phyloP scores from a whole-genome alignment of 64 coral and sea anemone species.

The Pachyseris speciosa region DNA sequence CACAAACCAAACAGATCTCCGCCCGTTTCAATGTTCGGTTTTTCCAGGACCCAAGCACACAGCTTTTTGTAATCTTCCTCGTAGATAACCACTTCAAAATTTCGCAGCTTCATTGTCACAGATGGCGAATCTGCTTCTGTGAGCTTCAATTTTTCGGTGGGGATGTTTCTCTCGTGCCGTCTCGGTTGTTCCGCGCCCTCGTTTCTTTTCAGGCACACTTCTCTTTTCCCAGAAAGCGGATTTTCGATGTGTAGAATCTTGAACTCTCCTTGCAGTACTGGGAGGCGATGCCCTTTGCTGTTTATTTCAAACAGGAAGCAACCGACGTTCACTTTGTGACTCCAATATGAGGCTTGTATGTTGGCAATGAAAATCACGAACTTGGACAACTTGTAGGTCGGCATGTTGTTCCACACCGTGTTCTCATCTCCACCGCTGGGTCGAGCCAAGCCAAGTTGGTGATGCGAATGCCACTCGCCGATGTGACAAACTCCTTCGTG shows the following conservation, averaged over 20 bases:
- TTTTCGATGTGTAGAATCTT: neutral
- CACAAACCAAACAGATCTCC: conserved; percentile 70
- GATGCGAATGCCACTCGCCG: conserved; percentile 71
- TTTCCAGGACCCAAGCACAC: conserved; percentile 12
- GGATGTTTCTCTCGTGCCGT: neutral
- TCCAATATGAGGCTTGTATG: neutral
- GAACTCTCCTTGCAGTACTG: neutral
- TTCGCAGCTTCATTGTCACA: neutral
- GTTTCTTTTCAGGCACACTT: neutral
- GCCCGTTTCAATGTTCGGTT: conserved; percentile 49
- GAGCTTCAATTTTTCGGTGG: neutral
- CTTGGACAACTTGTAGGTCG: conserved; percentile 42
- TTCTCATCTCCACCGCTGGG: conserved; percentile 78
- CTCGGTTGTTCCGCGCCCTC: neutral
- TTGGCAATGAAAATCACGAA: conserved; percentile 75
- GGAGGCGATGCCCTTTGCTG: neutral
- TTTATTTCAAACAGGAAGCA: conserved; percentile 61
- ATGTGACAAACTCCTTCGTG: conserved; percentile 55
- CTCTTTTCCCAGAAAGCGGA: neutral
- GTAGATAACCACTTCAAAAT: conserved; percentile 24
- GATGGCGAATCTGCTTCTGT: neutral
- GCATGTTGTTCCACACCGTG: conserved; percentile 77
- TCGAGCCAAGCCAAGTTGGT: conserved; percentile 57
- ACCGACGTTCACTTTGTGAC: conserved; percentile 15
- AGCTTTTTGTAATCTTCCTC: conserved; percentile 37